These are phyloP conservation scores for Atta texana DNA, from an alignment of 1,140 invertebrate genomes.

Conservation along the genomic window DNA sequence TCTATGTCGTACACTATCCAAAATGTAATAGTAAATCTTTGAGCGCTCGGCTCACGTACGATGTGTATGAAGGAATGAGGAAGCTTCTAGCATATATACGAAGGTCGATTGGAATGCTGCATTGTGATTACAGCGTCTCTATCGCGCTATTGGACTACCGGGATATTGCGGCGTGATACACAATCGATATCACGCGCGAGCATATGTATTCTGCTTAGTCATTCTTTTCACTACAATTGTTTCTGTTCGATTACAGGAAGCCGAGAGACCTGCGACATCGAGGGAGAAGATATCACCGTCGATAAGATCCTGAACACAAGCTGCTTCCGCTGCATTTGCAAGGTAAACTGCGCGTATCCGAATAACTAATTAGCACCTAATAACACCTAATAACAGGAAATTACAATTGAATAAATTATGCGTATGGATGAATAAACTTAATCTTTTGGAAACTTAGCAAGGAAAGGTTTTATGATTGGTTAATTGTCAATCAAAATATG, in stretches of 20 bases:
- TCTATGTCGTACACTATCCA: neutral
- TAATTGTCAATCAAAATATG: neutral
- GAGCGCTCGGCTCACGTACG: conserved; percentile 41
- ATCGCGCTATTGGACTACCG: conserved; percentile 15
- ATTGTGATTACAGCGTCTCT: conserved; percentile 45
- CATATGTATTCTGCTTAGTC: neutral
- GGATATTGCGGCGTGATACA: conserved; percentile 17
- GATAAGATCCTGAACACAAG: conserved; percentile 83
- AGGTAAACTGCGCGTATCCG: conserved; percentile 73
- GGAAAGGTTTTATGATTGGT: neutral
- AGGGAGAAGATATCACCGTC: conserved; percentile 82
- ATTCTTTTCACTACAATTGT: conserved; percentile 9
- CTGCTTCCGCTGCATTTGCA: conserved; percentile 83
- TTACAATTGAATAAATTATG: neutral
- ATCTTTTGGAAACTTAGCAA: neutral
- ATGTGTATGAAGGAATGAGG: conserved; percentile 25
- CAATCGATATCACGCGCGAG: conserved; percentile 42
- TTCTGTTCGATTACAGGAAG: conserved; percentile 76
- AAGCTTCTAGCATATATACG: conserved; percentile 29
- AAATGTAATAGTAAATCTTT: conserved; percentile 31
- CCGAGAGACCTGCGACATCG: conserved; percentile 81
- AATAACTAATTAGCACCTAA: neutral
- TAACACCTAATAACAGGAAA: neutral
- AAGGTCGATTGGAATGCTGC: conserved; percentile 48
- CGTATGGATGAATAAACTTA: neutral